Evolutionary conservation across 2,113 vertebrate genomes (phyloP).

Genomic region (Xyliphius kryptos): DNA sequence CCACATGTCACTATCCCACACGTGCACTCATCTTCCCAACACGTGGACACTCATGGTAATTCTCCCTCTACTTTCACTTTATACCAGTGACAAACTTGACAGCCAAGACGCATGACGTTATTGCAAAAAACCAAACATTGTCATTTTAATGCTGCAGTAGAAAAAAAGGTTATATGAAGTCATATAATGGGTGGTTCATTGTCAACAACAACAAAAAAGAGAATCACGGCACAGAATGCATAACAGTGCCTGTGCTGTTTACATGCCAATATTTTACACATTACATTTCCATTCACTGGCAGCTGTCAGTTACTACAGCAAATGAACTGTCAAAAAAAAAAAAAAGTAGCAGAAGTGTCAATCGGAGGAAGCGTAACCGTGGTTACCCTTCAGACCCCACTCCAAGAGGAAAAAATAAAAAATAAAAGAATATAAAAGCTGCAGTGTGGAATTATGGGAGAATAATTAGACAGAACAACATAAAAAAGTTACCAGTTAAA

Average conservation of each 20-base stretch:
- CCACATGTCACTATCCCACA: no score
- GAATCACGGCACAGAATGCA: slow-evolving; percentile 86
- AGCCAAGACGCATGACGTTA: slow-evolving; percentile 77
- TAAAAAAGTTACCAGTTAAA: slow-evolving; percentile 75
- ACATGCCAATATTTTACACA: slow-evolving; percentile 99
- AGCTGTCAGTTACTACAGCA: slow-evolving; percentile 98
- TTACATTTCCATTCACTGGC: slow-evolving; percentile 86
- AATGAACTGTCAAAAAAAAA: slow-evolving; percentile 93
- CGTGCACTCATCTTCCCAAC: no score
- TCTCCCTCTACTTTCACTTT: no score
- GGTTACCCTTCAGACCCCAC: slow-evolving; percentile 95
- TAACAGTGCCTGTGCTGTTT: slow-evolving; percentile 93
- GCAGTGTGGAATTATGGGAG: slow-evolving; percentile 91
- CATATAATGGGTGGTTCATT: slow-evolving; percentile 94
- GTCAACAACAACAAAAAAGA: slow-evolving; percentile 82
- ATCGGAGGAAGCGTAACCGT: slow-evolving; percentile 88
- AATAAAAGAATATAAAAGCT: no score
- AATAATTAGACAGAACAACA: slow-evolving; percentile 90
- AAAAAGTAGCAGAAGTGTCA: slow-evolving; percentile 87
- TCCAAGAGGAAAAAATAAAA: no score
- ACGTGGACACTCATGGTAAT: no score
- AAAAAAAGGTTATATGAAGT: slow-evolving; percentile 99
- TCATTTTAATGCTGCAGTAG: slow-evolving; percentile 97
- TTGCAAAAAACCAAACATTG: slow-evolving; percentile 84
- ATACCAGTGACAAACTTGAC: slow-evolving; percentile 70